Conservation (phyloP, 2,113 vertebrate genomes). For the Etia nguti region DNA sequence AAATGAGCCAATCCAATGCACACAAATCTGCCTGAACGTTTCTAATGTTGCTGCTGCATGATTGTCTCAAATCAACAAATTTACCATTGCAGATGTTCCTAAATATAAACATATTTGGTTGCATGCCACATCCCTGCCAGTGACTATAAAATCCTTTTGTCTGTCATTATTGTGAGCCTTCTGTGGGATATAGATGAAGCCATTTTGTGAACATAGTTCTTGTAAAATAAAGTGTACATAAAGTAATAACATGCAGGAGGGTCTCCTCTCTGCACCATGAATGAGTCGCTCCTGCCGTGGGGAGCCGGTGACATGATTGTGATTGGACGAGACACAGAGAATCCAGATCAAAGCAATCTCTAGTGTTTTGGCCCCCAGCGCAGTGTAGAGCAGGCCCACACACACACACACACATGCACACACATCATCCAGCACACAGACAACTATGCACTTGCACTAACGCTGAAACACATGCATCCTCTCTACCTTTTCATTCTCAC, state of each 20-base stretch:
- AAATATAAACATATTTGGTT: not conserved
- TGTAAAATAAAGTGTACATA: constrained; percentile 67
- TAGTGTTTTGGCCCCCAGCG: constrained; percentile 80
- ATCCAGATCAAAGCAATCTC: constrained; percentile 83
- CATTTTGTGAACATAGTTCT: constrained; percentile 64
- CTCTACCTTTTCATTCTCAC: constrained; percentile 49
- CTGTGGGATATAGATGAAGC: constrained; percentile 47
- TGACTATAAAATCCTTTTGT: constrained; percentile 20
- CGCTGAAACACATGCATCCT: constrained; percentile 42
- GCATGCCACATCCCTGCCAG: not conserved
- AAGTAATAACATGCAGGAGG: constrained; percentile 68
- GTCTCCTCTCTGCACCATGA: constrained; percentile 71
- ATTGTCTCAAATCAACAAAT: not conserved
- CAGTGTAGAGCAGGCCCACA: constrained; percentile 69
- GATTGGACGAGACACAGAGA: constrained; percentile 80
- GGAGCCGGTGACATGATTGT: constrained; percentile 77
- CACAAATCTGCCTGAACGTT: not conserved
- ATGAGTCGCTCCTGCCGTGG: constrained; percentile 71
- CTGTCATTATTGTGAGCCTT: constrained; percentile 2
- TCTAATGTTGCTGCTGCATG: not conserved
- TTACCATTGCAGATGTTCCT: not conserved
- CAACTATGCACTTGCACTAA: constrained; percentile 13
- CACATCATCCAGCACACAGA: constrained; percentile 25
- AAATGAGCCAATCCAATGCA: not conserved
- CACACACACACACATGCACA: constrained; percentile 57